A percentile compares a stretch with the other conserved stretches of the same genome.
phyloP scores from a whole-genome alignment of 2,113 vertebrate genomes.

The Ranitomeya imitator region DNA sequence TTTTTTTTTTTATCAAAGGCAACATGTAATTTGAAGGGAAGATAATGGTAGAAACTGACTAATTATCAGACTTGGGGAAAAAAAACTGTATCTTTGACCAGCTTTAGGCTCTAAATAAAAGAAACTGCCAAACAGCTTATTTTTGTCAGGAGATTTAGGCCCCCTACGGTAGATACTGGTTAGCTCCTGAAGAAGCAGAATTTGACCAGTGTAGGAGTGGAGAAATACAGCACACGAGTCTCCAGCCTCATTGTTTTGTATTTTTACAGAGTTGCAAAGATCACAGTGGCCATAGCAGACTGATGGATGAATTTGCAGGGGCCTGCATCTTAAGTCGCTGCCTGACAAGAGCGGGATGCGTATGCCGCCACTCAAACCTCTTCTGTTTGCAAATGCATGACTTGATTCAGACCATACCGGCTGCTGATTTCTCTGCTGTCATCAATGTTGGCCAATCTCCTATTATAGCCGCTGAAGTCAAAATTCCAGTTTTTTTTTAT shows the following conservation, averaged over 20 bases:
- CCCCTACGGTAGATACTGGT: conserved; percentile 23
- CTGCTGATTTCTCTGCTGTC: conserved; percentile 71
- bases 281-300: not conserved
- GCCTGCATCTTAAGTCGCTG: conserved; percentile 74
- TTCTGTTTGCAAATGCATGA: conserved; percentile 71
- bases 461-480: conserved; percentile 75
- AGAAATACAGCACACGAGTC: not conserved
- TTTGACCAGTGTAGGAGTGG: not conserved
- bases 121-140: not conserved
- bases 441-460: conserved; percentile 75
- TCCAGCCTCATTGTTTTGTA: conserved; percentile 20
- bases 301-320: conserved; percentile 36
- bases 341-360: conserved; percentile 70
- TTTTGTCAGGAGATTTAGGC: not conserved
- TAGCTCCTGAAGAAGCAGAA: conserved; percentile 21
- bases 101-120: not conserved
- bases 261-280: conserved; percentile 5
- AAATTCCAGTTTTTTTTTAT: conserved; percentile 76
- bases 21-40: not conserved
- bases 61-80: not conserved
- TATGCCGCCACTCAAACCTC: conserved; percentile 71
- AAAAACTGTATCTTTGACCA: not conserved
- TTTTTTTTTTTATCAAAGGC: not conserved
- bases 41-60: not conserved
- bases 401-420: conserved; percentile 72